Base-by-base conservation (phyloP, 2,113 vertebrate genomes). In the Oplegnathus fasciatus region DNA sequence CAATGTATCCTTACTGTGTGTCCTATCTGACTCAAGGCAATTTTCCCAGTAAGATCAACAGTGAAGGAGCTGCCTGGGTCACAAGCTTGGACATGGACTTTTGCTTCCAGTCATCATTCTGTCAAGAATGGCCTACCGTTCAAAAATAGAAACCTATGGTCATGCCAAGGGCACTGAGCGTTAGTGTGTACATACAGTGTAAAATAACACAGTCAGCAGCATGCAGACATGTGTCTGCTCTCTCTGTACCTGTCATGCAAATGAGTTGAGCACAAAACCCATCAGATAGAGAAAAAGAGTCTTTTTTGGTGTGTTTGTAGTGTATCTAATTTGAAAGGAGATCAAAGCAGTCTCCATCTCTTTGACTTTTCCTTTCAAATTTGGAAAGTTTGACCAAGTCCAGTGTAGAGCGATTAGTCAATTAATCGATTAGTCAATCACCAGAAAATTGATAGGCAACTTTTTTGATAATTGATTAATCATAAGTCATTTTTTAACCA, bases 161-260 rank as follows among this genome's bases (percentile, higher is more conserved):
- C 32, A 80, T 54, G 46, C 22, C 58, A 72, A 64, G 32, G 58
- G 26, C 57, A 64, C 17, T 37, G 17, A 40, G 61, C 2, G 9
- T 37, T 64, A 11, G 22, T 61, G 30, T 61, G 22, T 5, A 7
- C 13, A 37, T 3, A 7, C 13, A 37, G 32, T 18, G 32, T 52
- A 67, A 58, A 58, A 60, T 67, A 48, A 68, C 52, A 28, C 61
- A 40, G 67, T n/a, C 48, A 54, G 28, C 28, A 52, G 26, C 34
- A 57, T 44, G 54, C 32, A 64, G n/a, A 5, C 30, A 9, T 30
- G 44, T 22, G 18, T 44, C 37, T 22, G 46, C 9, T 32, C 28
- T 32, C 17, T 69, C 28, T 50, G 28, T 30, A 50, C 5, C 66
- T 22, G 8, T 20, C 60, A 62, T 37, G 22, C 10, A 13, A 65